A percentile compares a stretch with the other conserved stretches of the same genome.
Conservation (phyloP, 2,797 vertebrate species). For the Neomorphus geoffroyi region DNA sequence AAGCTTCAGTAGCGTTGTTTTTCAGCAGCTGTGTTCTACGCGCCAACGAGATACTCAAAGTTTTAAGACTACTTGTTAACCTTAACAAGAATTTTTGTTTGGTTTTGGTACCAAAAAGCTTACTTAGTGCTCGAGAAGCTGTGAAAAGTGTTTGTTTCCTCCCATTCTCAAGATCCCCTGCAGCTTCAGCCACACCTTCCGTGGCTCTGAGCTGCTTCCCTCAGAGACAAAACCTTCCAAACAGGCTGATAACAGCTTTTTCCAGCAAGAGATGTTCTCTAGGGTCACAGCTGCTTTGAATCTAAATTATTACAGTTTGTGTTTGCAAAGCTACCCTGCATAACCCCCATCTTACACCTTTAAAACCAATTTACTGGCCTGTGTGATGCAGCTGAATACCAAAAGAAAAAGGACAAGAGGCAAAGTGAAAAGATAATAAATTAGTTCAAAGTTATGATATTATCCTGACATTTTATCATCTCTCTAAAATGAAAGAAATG, state of each 20-base stretch:
- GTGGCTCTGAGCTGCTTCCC: background rate
- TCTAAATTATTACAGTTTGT: background rate
- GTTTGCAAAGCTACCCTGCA: background rate
- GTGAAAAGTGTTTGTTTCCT: background rate
- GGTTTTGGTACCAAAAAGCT: background rate
- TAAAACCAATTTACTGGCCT: conserved; percentile 20
- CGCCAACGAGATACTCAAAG: background rate
- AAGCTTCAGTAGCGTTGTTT: background rate
- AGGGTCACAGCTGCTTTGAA: background rate
- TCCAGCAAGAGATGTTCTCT: conserved; percentile 8
- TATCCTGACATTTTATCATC: conserved; percentile 53
- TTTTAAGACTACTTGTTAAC: background rate
- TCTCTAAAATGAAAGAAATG: conserved; percentile 5
- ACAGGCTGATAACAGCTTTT: background rate
- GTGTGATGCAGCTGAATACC: conserved; percentile 1
- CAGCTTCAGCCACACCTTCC: background rate
- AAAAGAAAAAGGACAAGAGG: background rate
- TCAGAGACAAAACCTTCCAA: background rate
- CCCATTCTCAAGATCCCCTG: background rate
- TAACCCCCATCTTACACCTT: background rate
- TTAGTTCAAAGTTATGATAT: conserved; percentile 13
- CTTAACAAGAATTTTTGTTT: background rate
- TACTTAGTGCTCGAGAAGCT: background rate
- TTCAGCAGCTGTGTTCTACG: background rate
- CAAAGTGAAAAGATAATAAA: conserved; percentile 25